A percentile compares a stretch with the other conserved stretches of the same genome.
These are phyloP conservation scores for Megalopta genalis DNA, from an alignment of 1,140 invertebrate genomes.

Conservation along the genomic window DNA sequence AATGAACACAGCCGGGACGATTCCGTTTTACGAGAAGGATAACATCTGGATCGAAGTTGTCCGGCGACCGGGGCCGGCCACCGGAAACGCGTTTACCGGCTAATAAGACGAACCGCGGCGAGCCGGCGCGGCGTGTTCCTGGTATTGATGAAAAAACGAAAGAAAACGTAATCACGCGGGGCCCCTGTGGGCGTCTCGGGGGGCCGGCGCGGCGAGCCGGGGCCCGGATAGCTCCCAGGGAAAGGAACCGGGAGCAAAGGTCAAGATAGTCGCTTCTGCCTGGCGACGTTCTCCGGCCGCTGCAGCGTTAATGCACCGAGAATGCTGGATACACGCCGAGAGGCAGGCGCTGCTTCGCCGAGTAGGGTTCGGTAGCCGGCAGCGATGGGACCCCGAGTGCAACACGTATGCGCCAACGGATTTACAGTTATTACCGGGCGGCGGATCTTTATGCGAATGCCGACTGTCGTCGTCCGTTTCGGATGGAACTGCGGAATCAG, in stretches of 20 bases:
- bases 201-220: not conserved
- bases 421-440: not conserved
- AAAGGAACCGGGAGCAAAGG: conserved; percentile 42
- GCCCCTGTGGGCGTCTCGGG: too few species aligned
- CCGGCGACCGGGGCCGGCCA: not conserved
- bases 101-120: not conserved
- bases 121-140: too few species aligned
- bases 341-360: too few species aligned
- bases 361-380: conserved; percentile 37
- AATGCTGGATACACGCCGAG: conserved; percentile 38
- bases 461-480: too few species aligned
- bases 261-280: conserved; percentile 52
- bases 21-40: not conserved
- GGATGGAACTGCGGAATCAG: too few species aligned
- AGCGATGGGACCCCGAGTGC: not conserved
- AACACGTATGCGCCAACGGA: not conserved
- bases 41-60: not conserved
- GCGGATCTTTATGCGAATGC: too few species aligned
- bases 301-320: conserved; percentile 54
- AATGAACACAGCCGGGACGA: not conserved
- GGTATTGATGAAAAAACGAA: too few species aligned
- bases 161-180: conserved; percentile 47
- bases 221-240: conserved; percentile 17
- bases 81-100: not conserved
- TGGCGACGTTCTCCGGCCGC: conserved; percentile 44